Conservation (phyloP, 2,797 vertebrate genomes). For the Tangara arthus region DNA sequence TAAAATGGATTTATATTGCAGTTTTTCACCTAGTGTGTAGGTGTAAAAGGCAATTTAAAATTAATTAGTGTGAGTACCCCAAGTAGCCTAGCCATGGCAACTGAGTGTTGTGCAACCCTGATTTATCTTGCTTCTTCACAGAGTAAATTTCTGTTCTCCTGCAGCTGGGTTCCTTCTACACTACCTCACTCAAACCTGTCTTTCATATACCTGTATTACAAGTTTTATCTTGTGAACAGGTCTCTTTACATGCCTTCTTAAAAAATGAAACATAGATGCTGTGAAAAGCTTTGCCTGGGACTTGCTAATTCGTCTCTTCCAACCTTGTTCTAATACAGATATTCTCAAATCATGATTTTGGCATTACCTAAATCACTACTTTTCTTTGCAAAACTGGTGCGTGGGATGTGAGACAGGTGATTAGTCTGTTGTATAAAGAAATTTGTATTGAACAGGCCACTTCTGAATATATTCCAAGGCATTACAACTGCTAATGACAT, state of each 20-base stretch:
- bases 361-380: neutral
- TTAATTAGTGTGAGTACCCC: neutral
- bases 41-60: neutral
- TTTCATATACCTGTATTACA: neutral
- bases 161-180: neutral
- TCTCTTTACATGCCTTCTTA: neutral
- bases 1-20: neutral
- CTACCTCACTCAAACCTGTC: neutral
- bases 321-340: neutral
- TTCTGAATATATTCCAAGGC: neutral
- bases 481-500: neutral
- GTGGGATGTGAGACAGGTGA: neutral
- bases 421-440: neutral
- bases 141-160: neutral
- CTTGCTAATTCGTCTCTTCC: neutral
- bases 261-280: neutral
- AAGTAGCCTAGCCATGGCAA: neutral
- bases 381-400: neutral
- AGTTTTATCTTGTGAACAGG: neutral
- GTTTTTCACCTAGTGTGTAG: neutral
- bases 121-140: neutral
- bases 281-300: neutral
- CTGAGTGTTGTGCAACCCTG: neutral
- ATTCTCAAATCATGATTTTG: neutral
- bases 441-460: neutral